Evolutionary conservation across 2,113 vertebrate species (phyloP).

Genomic region (Hippolais icterina): DNA sequence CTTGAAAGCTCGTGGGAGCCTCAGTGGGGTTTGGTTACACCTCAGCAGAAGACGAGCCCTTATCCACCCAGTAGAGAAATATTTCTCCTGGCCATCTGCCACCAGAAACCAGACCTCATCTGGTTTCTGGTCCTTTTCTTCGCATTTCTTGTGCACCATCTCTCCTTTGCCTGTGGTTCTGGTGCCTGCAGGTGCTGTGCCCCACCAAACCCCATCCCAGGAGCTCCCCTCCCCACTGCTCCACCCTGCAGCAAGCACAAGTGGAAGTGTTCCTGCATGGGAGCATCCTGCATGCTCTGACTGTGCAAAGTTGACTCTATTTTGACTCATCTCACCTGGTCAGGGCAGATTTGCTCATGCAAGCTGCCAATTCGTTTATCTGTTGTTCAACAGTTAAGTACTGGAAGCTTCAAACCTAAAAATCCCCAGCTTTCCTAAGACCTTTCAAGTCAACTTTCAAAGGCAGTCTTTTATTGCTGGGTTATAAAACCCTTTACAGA

Average conservation of each 20-base stretch:
- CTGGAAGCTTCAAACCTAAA: constrained; percentile 36
- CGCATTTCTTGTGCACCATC: rapidly evolving
- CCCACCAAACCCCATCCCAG: background rate
- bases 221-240: background rate
- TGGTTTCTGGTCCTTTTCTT: background rate
- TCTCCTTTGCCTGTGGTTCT: background rate
- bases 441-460: constrained; percentile 62
- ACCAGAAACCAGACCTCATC: background rate
- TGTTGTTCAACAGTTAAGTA: constrained; percentile 27
- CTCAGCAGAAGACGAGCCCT: constrained; percentile 9
- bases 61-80: constrained; percentile 12
- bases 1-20: background rate
- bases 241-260: background rate
- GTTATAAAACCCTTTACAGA: constrained; percentile 63
- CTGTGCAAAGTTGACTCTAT: background rate
- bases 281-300: background rate
- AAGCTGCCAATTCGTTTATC: constrained; percentile 26
- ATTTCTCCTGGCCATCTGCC: constrained; percentile 32
- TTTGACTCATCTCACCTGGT: background rate
- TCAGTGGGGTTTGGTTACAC: constrained; percentile 29
- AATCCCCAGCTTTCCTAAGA: constrained; percentile 21
- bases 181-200: background rate
- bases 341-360: constrained; percentile 17
- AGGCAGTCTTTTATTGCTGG: constrained; percentile 58
- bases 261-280: background rate